Evolutionary conservation across 2,888 invertebrate species (phyloP), one percentile per base, ranked within the genome.

Genomic region (Zygogramma bicolorata): DNA sequence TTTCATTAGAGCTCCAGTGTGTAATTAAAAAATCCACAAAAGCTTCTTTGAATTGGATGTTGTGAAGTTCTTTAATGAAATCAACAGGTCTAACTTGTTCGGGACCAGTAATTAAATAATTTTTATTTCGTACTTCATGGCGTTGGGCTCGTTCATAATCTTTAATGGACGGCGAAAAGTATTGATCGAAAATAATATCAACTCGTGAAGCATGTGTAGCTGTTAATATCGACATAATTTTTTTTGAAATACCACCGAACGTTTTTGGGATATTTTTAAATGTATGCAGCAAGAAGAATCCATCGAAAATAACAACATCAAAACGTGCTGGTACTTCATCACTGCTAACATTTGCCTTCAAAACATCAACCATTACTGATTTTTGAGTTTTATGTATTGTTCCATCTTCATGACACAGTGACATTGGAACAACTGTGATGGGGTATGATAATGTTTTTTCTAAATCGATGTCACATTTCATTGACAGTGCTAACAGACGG

Each of bases 51-150:
- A 42, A 42, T 18, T 42, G 5, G n/a, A 42, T 42, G n/a, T 18
- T 6, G 15, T 4, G 18, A 5, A 42, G 42, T 3, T 42, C 42
- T 42, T 18, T 18, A 10, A 59, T 25, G 5, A 59, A 59, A 34
- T 59, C 1, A 20, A 27, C 7, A 13, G 34, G 34, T 31, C 13
- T 1, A 2, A 18, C 15, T 3, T 34, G 34, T 59, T 74, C 65
- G 42, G 74, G 74, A 58, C 73, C 70, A 46, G 70, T 67, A 18
- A 67, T 68, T n/a, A 63, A 42, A 18, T 68, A 68, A 18, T 74
- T 66, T 15, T 62, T 34, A 49, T 63, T 62, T 63, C 53, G 49
- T 27, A 63, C 49, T 42, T 61, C 40, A 63, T 40, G 46, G 42
- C 67, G 20, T 42, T 60, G 8, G n/a, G n/a, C n/a, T n/a, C n/a